These are phyloP conservation scores for Geotria australis DNA, from an alignment of 2,797 vertebrate species.

Conservation along the genomic window DNA sequence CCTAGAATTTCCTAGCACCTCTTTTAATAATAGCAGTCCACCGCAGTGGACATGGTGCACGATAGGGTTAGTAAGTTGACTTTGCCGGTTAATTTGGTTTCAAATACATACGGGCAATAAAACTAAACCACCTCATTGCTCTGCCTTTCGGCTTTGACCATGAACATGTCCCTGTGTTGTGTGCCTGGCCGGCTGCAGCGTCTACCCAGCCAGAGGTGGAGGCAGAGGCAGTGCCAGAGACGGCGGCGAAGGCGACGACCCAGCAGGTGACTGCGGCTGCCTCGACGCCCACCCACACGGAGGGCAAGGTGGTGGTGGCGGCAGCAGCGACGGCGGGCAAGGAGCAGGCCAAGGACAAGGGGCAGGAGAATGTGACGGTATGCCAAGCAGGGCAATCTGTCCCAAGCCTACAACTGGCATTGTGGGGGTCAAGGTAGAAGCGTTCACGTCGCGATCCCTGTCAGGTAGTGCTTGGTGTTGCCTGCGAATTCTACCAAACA, in stretches of 20 bases:
- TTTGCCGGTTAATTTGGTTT: no score
- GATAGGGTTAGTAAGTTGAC: no score
- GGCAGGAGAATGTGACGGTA: constrained; percentile 42
- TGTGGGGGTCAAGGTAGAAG: no score
- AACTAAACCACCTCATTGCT: background rate
- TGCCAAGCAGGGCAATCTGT: constrained; percentile 11
- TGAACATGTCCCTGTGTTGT: background rate
- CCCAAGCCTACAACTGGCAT: no score
- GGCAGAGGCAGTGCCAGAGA: constrained; percentile 28
- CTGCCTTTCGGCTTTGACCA: background rate
- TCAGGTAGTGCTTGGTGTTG: no score
- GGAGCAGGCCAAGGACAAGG: constrained; percentile 39
- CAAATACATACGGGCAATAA: no score
- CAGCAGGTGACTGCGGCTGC: constrained; percentile 28
- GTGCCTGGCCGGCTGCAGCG: constrained; percentile 21
- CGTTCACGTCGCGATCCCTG: no score
- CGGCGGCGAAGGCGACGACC: constrained; percentile 23
- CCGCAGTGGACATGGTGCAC: no score
- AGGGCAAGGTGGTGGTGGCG: no score
- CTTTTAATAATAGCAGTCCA: no score
- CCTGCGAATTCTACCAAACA: no score
- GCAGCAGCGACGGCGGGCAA: constrained; percentile 34
- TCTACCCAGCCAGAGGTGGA: constrained; percentile 73
- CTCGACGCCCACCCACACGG: constrained; percentile 17
- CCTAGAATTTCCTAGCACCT: no score